Evolutionary conservation across 1,140 invertebrate genomes (phyloP).

Genomic region (Aphelenchoides avenae): DNA sequence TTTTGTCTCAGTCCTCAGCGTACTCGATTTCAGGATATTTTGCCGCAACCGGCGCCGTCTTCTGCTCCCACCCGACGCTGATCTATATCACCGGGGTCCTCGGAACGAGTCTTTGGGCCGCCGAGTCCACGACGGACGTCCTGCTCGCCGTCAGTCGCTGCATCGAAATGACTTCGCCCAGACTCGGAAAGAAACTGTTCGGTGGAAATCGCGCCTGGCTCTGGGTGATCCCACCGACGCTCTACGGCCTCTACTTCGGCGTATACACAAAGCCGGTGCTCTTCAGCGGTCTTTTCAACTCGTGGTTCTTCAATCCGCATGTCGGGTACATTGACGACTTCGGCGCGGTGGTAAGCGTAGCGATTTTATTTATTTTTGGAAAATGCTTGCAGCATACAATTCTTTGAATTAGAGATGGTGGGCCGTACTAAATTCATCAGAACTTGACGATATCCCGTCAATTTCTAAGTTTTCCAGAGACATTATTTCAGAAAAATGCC

Average conservation of each 20-base stretch:
- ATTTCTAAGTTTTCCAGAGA: no score
- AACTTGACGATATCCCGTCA: no score
- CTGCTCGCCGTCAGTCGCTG: neutral
- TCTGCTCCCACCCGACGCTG: constrained; percentile 14
- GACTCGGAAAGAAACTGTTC: constrained; percentile 20
- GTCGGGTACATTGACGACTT: constrained; percentile 37
- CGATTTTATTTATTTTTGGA: no score
- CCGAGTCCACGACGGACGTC: constrained; percentile 9
- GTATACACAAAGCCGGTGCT: constrained; percentile 41
- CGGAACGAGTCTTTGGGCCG: constrained; percentile 21
- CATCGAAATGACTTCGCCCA: constrained; percentile 9
- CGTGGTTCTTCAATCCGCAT: constrained; percentile 50
- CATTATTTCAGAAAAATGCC: no score
- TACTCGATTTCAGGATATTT: constrained; percentile 24
- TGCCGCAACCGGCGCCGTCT: constrained; percentile 22
- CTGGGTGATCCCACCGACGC: constrained; percentile 22
- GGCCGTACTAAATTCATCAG: no score
- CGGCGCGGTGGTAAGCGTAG: constrained; percentile 18
- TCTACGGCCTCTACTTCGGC: constrained; percentile 41
- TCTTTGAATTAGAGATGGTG: no score
- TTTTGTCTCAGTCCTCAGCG: constrained; percentile 7
- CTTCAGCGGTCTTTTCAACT: constrained; percentile 27
- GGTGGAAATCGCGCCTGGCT: constrained; percentile 23
- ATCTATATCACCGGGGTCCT: constrained; percentile 21
- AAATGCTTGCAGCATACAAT: no score